Percentiles rank a stretch among this genome's conserved stretches.
phyloP scores from a whole-genome alignment of 2,888 invertebrate genomes.

The Dione vanillae region DNA sequence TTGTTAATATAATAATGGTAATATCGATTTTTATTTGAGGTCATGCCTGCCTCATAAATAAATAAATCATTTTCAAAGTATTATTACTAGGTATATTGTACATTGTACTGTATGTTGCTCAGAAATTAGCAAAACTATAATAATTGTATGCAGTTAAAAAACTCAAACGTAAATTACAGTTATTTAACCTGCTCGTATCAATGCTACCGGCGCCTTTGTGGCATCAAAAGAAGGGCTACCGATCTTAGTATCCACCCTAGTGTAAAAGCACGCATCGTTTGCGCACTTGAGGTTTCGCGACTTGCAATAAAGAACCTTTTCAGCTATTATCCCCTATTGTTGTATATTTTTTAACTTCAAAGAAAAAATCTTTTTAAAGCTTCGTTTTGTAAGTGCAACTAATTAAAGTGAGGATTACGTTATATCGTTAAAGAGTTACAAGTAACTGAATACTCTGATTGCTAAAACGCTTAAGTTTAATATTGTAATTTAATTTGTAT shows the following conservation, averaged over 20 bases:
- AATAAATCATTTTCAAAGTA: conserved; percentile 5
- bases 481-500: conserved; percentile 1
- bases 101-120: neutral
- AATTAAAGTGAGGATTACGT: conserved; percentile 63
- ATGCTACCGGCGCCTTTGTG: conserved; percentile 63
- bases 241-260: conserved; percentile 61
- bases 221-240: conserved; percentile 64
- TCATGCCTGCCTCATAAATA: neutral
- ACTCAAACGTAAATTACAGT: conserved; percentile 38
- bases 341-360: conserved; percentile 61
- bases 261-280: conserved; percentile 68
- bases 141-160: neutral
- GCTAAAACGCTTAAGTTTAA: conserved; percentile 44
- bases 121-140: neutral
- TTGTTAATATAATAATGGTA: neutral
- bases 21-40: neutral
- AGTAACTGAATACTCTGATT: conserved; percentile 60
- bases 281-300: conserved; percentile 79
- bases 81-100: neutral
- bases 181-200: conserved; percentile 34
- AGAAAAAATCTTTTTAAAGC: conserved; percentile 46
- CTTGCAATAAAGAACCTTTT: conserved; percentile 72
- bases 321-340: conserved; percentile 62
- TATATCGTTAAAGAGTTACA: conserved; percentile 51
- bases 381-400: conserved; percentile 58